These are phyloP conservation scores for Hypercompe scribonia DNA, from an alignment of 2,888 invertebrate genomes.

Conservation along the genomic window DNA sequence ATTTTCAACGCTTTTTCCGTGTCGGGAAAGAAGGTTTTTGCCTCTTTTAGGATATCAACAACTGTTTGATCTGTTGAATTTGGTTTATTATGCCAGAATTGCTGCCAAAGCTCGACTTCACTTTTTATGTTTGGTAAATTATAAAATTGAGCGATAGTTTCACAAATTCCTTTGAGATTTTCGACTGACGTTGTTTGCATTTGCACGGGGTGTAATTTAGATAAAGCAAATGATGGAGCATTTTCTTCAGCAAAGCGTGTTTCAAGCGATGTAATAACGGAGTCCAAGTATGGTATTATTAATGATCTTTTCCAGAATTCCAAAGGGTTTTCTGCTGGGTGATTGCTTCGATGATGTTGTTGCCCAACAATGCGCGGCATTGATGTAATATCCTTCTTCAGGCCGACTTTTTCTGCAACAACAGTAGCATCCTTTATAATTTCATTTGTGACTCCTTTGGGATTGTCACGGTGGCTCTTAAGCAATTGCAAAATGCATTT, in stretches of 20 bases:
- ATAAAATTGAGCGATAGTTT: no score
- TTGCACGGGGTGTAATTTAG: background rate
- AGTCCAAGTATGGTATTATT: constrained; percentile 20
- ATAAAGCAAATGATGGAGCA: constrained; percentile 9
- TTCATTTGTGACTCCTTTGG: background rate
- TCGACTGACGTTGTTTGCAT: background rate
- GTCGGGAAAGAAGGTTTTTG: no score
- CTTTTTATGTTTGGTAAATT: no score
- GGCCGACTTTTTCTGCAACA: constrained; percentile 8
- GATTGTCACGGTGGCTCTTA: background rate
- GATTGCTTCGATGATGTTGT: constrained; percentile 13
- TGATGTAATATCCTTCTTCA: background rate
- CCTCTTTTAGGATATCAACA: no score
- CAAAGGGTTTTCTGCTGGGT: constrained; percentile 11
- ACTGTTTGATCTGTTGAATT: no score
- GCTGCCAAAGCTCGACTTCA: no score
- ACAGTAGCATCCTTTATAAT: constrained; percentile 5
- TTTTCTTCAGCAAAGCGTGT: background rate
- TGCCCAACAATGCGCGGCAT: background rate
- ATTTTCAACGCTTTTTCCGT: no score
- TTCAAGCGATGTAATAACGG: background rate
- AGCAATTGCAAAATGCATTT: no score
- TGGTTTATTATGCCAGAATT: no score
- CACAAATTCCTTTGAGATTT: no score
- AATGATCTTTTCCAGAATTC: constrained; percentile 11